A percentile compares a stretch with the other conserved stretches of the same genome.
phyloP scores from a whole-genome alignment of 2,797 vertebrate species.

The Galaxias olidus region DNA sequence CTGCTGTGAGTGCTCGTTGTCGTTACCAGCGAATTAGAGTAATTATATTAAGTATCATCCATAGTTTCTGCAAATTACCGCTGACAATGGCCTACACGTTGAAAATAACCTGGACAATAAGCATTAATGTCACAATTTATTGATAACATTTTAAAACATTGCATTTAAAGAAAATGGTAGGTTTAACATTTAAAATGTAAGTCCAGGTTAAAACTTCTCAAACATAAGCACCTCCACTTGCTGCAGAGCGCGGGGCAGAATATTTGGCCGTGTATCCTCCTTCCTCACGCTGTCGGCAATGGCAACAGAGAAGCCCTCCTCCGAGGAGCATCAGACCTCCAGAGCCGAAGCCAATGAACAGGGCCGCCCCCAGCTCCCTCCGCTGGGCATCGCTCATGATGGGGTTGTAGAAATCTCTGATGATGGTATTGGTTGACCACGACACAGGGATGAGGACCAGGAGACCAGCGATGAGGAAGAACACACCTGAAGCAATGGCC shows the following conservation, averaged over 20 bases:
- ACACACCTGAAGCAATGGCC: conserved; percentile 59
- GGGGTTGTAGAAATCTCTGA: conserved; percentile 82
- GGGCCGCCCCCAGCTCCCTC: conserved; percentile 74
- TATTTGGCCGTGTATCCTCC: conserved; percentile 25
- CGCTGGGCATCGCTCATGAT: conserved; percentile 71
- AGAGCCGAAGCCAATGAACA: conserved; percentile 81
- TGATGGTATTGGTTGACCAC: conserved; percentile 78
- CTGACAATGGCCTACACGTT: too few relatives aligned
- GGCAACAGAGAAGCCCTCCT: conserved; percentile 67
- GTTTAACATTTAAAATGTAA: too few relatives aligned
- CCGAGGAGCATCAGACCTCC: conserved; percentile 72
- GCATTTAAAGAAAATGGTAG: too few relatives aligned
- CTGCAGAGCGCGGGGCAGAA: conserved; percentile 1
- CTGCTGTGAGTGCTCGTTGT: too few relatives aligned
- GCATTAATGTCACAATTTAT: too few relatives aligned
- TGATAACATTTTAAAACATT: too few relatives aligned
- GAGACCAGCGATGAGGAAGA: conserved; percentile 68
- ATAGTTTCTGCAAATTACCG: too few relatives aligned
- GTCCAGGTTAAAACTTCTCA: background rate
- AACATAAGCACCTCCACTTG: conserved; percentile 13
- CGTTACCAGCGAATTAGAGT: too few relatives aligned
- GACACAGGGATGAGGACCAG: conserved; percentile 75
- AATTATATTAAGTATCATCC: too few relatives aligned
- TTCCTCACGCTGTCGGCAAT: conserved; percentile 24
- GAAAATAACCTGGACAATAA: too few relatives aligned